phyloP scores from a whole-genome alignment of 2,888 invertebrate species.

The Ptychoptera albimana region DNA sequence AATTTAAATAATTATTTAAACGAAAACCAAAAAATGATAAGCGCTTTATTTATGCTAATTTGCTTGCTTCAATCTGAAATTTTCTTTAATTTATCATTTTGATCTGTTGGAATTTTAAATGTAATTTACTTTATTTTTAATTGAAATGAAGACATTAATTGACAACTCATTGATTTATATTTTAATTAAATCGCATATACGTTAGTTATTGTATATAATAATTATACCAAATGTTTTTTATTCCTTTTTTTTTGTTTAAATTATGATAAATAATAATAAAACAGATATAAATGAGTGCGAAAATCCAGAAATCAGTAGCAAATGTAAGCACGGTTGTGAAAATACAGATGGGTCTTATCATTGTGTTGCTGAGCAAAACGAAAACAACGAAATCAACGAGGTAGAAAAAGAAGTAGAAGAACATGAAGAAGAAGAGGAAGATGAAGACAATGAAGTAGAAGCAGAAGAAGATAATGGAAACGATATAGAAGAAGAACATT shows the following conservation, averaged over 20 bases:
- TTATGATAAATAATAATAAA: too few relatives aligned
- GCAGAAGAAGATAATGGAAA: conserved; percentile 4
- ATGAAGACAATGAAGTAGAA: neutral
- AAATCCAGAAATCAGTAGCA: conserved; percentile 20
- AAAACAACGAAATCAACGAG: conserved; percentile 6
- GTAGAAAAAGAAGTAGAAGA: conserved; percentile 6
- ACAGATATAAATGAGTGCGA: conserved; percentile 51
- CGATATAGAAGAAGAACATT: conserved; percentile 10
- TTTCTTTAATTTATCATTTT: too few relatives aligned
- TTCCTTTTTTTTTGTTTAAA: too few relatives aligned
- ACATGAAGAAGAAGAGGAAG: conserved; percentile 5
- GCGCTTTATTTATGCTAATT: too few relatives aligned
- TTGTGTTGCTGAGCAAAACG: conserved; percentile 21
- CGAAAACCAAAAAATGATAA: too few relatives aligned
- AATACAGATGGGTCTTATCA: conserved; percentile 47
- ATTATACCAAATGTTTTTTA: conserved; percentile 2
- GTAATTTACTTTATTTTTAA: too few relatives aligned
- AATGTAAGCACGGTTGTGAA: conserved; percentile 37
- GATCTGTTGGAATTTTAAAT: too few relatives aligned
- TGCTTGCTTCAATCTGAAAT: too few relatives aligned
- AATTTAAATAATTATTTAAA: too few relatives aligned
- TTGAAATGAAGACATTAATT: too few relatives aligned
- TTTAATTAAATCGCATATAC: neutral
- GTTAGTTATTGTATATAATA: neutral
- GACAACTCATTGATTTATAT: neutral